Evolutionary conservation across 2,113 vertebrate species (phyloP), one percentile per base, ranked within the genome.

Genomic region (Drymodes brunneopygia): DNA sequence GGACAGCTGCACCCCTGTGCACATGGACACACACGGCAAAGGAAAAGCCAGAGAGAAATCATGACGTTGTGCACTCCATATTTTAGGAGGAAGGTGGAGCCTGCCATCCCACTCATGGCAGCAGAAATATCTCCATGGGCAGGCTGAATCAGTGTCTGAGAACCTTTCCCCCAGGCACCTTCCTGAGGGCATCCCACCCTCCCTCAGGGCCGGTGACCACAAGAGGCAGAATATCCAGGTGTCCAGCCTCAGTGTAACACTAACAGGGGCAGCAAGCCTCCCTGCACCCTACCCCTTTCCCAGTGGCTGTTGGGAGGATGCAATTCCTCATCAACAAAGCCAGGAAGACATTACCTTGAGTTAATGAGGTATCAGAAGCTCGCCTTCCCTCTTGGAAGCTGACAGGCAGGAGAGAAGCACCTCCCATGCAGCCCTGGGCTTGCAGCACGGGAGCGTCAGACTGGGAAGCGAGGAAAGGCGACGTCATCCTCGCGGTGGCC

Each of bases 341-440:
- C 86, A 90, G 51, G 40, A 72, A 94, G 70, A 48, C 53, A 78
- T 88, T 97, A 99, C 99, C 99, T 98, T 99, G 99, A 58, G 99
- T 99, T 94, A 99, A 98, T 57, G 99, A 99, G 85, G 99, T 99
- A 97, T 99, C 99, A 0, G 99, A 99, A 3, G 99, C 99, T 87
- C 99, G 96, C n/a, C 99, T 99, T 38, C 99, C 99, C 94, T 99
- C 99, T 97, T 99, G 99, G 97, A 99, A 99, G 92, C 97, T 98
- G 97, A 98, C 86, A 10, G 98, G 98, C 65, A 98, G 97, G 45
- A 98, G 96, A 92, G 98, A 98, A 51, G 97, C 98, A 20, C 98
- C 96, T 12, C 98, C 98, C 45, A 98, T 98, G 95, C 98, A 97
- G n/a, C 98, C 98, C 97, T 98, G 99, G 36, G 97, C 97, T 96